Conservation (phyloP, 2,888 invertebrate genomes). For the Amaurobius ferox region DNA sequence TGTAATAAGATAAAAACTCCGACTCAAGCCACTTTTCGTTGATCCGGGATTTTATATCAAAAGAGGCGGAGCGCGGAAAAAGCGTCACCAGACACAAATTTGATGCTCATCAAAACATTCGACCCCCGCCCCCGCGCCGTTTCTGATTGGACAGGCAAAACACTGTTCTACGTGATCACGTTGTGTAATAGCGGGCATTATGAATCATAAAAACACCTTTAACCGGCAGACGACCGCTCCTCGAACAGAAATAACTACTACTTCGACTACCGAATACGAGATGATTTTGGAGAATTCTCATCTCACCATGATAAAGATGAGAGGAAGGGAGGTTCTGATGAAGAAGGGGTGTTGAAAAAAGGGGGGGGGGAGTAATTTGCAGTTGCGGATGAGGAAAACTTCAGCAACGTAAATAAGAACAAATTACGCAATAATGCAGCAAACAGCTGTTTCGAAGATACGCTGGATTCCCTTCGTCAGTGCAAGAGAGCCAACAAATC, state of each 20-base stretch:
- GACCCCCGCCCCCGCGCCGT: constrained; percentile 35
- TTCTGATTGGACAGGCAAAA: constrained; percentile 15
- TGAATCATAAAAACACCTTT: constrained; percentile 69
- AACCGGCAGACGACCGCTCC: constrained; percentile 37
- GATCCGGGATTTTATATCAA: constrained; percentile 15
- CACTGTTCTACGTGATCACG: constrained; percentile 42
- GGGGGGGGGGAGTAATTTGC: too few relatives aligned
- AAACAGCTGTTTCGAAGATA: too few relatives aligned
- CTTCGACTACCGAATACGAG: constrained; percentile 1
- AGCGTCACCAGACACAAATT: constrained; percentile 47
- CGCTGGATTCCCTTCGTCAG: too few relatives aligned
- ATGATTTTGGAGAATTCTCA: neutral
- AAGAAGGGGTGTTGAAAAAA: too few relatives aligned
- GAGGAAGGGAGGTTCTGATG: neutral
- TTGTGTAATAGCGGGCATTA: constrained; percentile 54
- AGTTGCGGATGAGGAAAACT: too few relatives aligned
- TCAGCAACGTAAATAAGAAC: too few relatives aligned
- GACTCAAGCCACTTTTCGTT: constrained; percentile 43
- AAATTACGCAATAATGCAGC: too few relatives aligned
- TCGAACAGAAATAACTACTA: constrained; percentile 7
- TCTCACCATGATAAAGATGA: neutral
- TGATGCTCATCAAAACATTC: constrained; percentile 37
- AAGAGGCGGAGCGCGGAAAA: constrained; percentile 48
- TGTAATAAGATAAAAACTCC: too few relatives aligned
- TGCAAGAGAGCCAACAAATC: too few relatives aligned